Evolutionary conservation across 1,140 invertebrate genomes (phyloP).

Genomic region (Leptinotarsa lineolata): DNA sequence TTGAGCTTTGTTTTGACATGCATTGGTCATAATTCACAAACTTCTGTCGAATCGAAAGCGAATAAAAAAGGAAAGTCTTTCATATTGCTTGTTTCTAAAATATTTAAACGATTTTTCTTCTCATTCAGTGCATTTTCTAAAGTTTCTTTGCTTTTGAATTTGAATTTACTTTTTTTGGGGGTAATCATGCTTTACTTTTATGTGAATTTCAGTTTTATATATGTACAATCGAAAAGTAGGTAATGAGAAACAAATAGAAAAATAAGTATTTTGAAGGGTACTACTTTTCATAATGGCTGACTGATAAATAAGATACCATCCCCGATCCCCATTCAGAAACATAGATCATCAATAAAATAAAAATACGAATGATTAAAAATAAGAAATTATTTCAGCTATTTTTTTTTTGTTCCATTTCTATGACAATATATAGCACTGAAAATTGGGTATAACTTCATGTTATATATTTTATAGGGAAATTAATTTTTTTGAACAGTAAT

Average conservation of each 20-base stretch:
- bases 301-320: too few relatives aligned
- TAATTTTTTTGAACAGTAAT: too few relatives aligned
- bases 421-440: too few relatives aligned
- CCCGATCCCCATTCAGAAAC: too few relatives aligned
- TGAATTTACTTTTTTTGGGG: background rate
- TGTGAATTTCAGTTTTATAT: background rate
- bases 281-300: background rate
- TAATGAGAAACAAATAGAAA: background rate
- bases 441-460: too few relatives aligned
- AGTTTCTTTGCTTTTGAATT: background rate
- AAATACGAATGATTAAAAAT: too few relatives aligned
- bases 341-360: too few relatives aligned
- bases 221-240: too few relatives aligned
- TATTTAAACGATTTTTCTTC: background rate
- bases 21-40: background rate
- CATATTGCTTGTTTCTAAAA: background rate
- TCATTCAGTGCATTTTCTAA: background rate
- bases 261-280: background rate
- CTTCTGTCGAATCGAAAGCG: background rate
- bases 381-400: too few relatives aligned
- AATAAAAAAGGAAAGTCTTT: background rate
- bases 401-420: too few relatives aligned
- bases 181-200: background rate
- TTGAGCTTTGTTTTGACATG: conserved; percentile 23
- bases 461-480: too few relatives aligned